Evolutionary conservation across 2,888 invertebrate genomes (phyloP).

Genomic region (Trachelus stipa): DNA sequence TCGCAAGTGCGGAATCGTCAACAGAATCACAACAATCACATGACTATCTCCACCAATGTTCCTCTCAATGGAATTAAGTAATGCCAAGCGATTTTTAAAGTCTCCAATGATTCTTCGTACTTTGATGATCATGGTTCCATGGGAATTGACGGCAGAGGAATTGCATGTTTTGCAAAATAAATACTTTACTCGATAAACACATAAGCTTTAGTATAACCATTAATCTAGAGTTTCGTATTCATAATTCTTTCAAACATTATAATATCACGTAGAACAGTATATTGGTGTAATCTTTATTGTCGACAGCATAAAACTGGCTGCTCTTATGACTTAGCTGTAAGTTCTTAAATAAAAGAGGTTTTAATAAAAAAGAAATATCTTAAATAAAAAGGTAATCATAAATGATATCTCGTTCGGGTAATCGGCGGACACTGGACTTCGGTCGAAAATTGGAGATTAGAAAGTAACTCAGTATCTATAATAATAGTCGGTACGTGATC

Average conservation of each 20-base stretch:
- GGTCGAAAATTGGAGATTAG: constrained; percentile 3
- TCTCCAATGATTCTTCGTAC: not conserved
- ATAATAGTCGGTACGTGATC: not conserved
- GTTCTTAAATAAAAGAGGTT: not conserved
- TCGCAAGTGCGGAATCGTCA: constrained; percentile 67
- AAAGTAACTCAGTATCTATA: not conserved
- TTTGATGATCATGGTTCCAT: not conserved
- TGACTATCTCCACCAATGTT: constrained; percentile 39
- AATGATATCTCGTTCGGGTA: not conserved
- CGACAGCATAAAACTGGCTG: not conserved
- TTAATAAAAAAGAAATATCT: not conserved
- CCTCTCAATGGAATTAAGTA: constrained; percentile 58
- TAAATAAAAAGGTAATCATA: not conserved
- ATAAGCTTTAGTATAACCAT: not conserved
- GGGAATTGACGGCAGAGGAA: not conserved
- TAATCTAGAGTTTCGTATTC: not conserved
- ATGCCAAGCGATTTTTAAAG: constrained; percentile 8
- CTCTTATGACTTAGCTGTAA: not conserved
- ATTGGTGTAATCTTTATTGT: not conserved
- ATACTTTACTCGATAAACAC: not conserved
- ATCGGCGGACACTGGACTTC: not conserved
- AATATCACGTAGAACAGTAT: not conserved
- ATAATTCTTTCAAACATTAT: not conserved
- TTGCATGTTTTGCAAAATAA: not conserved
- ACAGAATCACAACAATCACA: constrained; percentile 64